Base-by-base conservation (phyloP, 2,797 vertebrate genomes). In the Lacerta agilis region DNA sequence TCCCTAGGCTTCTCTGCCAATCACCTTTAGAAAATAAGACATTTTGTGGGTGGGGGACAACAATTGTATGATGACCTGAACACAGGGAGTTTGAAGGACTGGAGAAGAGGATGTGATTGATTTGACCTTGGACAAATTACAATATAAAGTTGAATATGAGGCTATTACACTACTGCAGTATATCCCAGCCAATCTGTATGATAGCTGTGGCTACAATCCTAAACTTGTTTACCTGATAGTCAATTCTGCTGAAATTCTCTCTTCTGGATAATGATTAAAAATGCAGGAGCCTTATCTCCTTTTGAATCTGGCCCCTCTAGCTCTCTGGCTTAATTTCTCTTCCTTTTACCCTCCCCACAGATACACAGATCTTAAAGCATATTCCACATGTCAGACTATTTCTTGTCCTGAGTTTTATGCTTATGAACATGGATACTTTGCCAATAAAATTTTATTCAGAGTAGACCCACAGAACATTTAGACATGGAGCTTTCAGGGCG, bases 71-170 rank as follows among this genome's bases (percentile, higher is more conserved):
- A 41, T 88, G 78, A 80, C 80, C 88, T 91, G 69, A 84, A 78
- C 75, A 67, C 10, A 83, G 79, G 80, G 55, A 49, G 17, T 69
- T 38, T 72, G 55, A 91, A 79, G 76, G 90, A 71, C 78, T 87
- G 0, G 25, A 83, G 73, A 83, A 90, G 83, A 90, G 33, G 78
- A 90, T 90, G 55, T 64, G 55, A 92, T 83, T 88, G 87, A 80
- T 92, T 92, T 94, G 93, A 95, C 85, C 83, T 87, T 86, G 43
- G 17, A 76, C 73, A 41, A 33, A 25, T 91, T 90, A 90, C 81
- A 82, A 94, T 93, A 90, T 91, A 82, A 79, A 91, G 76, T 87
- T 86, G 79, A 88, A 82, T 79, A 64, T 7, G 81, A 90, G 66
- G 49, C 29, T 10, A 10, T 90, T 90, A 9, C 38, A 86, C 58